Evolutionary conservation across 2,113 vertebrate genomes (phyloP).

Genomic region (Gallinago undulata): DNA sequence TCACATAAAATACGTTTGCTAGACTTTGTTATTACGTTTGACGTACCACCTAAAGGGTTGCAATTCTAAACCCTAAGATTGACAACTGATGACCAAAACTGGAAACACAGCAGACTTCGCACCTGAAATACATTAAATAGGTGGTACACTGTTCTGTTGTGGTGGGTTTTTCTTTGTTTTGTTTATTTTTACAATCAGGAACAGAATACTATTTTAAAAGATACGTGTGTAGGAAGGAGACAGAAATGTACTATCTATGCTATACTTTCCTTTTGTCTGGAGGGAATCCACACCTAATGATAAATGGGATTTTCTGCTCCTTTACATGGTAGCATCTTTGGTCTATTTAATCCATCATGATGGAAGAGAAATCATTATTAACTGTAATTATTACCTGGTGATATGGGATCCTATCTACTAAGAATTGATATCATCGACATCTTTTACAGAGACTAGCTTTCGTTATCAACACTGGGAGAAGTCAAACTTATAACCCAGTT

Average conservation of each 20-base stretch:
- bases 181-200: neutral
- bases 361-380: neutral
- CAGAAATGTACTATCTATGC: neutral
- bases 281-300: neutral
- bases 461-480: neutral
- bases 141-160: no score
- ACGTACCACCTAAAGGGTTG: neutral
- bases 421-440: neutral
- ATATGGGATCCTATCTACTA: neutral
- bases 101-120: neutral
- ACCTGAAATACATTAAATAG: accelerated
- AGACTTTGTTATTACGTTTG: neutral
- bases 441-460: neutral
- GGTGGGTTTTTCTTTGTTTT: no score
- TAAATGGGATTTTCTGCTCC: neutral
- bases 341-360: neutral
- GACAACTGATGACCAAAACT: neutral
- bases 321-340: neutral
- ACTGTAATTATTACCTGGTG: neutral
- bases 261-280: neutral
- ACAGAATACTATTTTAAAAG: neutral
- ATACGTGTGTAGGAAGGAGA: neutral
- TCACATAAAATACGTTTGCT: neutral
- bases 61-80: neutral
- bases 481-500: neutral